phyloP scores from a whole-genome alignment of 2,797 vertebrate species.

The Austrolebias charrua region DNA sequence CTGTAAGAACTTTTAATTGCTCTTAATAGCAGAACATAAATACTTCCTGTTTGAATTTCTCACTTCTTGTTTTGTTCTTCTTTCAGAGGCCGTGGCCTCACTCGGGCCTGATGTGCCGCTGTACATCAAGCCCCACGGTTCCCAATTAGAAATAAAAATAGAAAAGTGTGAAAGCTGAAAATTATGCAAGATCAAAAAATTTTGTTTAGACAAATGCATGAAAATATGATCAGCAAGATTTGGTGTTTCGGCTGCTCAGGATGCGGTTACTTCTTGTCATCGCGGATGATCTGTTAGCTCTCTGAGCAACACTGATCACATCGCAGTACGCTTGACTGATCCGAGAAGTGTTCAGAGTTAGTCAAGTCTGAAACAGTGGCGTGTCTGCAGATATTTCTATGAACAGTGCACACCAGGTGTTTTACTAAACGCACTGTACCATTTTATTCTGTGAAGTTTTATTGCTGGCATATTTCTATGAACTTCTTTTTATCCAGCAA shows the following conservation, averaged over 20 bases:
- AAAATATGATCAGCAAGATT: slow-evolving; percentile 41
- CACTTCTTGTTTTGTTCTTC: slow-evolving; percentile 84
- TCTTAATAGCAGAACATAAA: slow-evolving; percentile 76
- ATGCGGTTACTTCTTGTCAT: slow-evolving; percentile 54
- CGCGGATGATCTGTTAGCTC: slow-evolving; percentile 48
- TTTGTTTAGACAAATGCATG: slow-evolving; percentile 31
- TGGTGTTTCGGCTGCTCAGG: slow-evolving; percentile 45
- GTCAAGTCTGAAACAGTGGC: slow-evolving; percentile 30
- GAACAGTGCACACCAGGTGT: slow-evolving; percentile 51
- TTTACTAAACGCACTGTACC: slow-evolving; percentile 54
- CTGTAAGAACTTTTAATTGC: slow-evolving; percentile 63
- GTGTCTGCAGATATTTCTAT: slow-evolving; percentile 40
- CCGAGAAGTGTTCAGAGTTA: slow-evolving; percentile 29
- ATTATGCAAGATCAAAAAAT: slow-evolving; percentile 24
- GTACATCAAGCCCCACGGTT: slow-evolving; percentile 23
- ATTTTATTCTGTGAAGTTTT: slow-evolving; percentile 58
- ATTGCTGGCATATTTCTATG: slow-evolving; percentile 73
- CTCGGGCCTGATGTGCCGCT: slow-evolving; percentile 68
- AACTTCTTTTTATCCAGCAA: slow-evolving; percentile 68
- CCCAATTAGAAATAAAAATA: not conserved
- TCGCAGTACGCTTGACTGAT: slow-evolving; percentile 27
- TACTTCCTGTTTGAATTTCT: slow-evolving; percentile 87
- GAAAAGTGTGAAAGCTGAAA: not conserved
- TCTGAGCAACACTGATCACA: slow-evolving; percentile 30
- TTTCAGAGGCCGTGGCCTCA: slow-evolving; percentile 74